These are phyloP conservation scores for Lucilia sericata DNA, from an alignment of 1,140 invertebrate species.

Conservation along the genomic window DNA sequence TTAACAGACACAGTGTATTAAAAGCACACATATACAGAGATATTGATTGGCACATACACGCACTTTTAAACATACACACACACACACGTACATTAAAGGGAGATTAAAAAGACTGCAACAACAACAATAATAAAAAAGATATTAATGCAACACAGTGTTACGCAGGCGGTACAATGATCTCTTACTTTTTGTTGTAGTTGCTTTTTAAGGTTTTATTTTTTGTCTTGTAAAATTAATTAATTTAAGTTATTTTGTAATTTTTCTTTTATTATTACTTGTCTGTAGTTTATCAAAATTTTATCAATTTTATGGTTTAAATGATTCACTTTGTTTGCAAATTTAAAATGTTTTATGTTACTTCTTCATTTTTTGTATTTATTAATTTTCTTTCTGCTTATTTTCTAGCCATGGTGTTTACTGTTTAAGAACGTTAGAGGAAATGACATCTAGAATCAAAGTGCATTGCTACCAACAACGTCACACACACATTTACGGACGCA, in stretches of 20 bases:
- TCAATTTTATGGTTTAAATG: neutral
- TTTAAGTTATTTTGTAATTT: neutral
- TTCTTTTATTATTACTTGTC: neutral
- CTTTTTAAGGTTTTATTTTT: neutral
- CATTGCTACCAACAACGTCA: conserved; percentile 2
- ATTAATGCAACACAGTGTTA: neutral
- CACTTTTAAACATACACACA: neutral
- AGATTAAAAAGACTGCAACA: conserved; percentile 13
- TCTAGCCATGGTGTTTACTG: conserved; percentile 31
- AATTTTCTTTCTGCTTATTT: conserved; percentile 17
- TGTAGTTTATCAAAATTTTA: neutral
- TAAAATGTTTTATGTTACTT: neutral
- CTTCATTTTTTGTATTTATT: neutral
- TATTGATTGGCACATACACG: neutral
- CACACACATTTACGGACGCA: neutral
- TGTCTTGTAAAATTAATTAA: neutral
- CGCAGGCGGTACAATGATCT: conserved; percentile 14
- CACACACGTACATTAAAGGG: neutral
- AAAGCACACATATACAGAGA: neutral
- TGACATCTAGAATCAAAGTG: conserved; percentile 36
- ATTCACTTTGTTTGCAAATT: neutral
- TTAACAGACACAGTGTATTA: conserved; percentile 31
- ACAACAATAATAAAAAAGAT: neutral
- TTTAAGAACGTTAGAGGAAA: conserved; percentile 41
- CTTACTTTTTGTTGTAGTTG: neutral